A percentile compares a stretch with the other conserved stretches of the same genome.
Evolutionary conservation across 2,113 vertebrate species (phyloP).

Genomic region (Agapornis roseicollis): DNA sequence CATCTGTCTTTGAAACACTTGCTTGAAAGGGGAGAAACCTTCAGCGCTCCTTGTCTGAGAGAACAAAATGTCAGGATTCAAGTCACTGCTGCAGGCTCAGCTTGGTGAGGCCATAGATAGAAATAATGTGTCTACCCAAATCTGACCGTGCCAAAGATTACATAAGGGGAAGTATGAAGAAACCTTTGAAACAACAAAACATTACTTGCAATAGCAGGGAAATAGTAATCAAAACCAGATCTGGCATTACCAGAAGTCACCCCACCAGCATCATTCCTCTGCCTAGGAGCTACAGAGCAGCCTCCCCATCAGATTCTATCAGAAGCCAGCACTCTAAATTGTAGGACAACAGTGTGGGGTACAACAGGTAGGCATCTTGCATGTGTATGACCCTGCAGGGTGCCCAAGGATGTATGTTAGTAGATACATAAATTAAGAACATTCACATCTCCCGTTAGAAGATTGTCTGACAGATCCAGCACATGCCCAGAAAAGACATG

Average conservation of each 20-base stretch:
- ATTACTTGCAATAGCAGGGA: not conserved
- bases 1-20: not conserved
- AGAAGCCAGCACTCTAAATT: not conserved
- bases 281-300: not conserved
- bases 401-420: not conserved
- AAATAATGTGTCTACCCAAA: not conserved
- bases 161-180: not conserved
- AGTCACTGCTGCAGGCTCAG: not conserved
- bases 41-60: not conserved
- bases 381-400: accelerated
- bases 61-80: not conserved
- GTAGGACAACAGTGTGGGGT: accelerated
- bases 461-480: not conserved
- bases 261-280: not conserved
- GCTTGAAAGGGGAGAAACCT: not conserved
- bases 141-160: not conserved
- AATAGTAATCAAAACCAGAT: not conserved
- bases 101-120: not conserved
- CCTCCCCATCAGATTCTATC: accelerated
- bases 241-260: not conserved
- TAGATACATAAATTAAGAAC: not conserved
- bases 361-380: not conserved
- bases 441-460: not conserved
- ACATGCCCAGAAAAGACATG: accelerated
- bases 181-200: not conserved